Evolutionary conservation across 2,888 invertebrate genomes (phyloP).

Genomic region (Danaus chrysippus): DNA sequence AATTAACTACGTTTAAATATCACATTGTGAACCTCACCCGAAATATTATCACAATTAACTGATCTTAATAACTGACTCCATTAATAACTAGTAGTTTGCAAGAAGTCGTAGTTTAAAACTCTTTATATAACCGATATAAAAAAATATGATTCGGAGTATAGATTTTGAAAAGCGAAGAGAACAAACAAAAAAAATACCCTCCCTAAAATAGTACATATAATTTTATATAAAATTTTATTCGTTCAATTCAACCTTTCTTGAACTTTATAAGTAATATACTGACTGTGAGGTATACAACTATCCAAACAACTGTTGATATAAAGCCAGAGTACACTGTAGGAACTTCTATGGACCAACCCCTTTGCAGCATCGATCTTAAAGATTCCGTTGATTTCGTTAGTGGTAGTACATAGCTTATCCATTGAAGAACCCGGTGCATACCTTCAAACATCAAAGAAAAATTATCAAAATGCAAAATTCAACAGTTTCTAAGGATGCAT

Average conservation of each 20-base stretch:
- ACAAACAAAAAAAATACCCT: too few relatives aligned
- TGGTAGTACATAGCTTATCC: constrained; percentile 87
- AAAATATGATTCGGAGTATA: too few relatives aligned
- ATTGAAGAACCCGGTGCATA: constrained; percentile 87
- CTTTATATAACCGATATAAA: too few relatives aligned
- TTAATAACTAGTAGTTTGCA: too few relatives aligned
- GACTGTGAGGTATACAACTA: constrained; percentile 84
- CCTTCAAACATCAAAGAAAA: constrained; percentile 38
- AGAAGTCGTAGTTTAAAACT: too few relatives aligned
- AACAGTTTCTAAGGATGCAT: too few relatives aligned
- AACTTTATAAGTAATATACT: constrained; percentile 89
- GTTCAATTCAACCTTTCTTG: constrained; percentile 83
- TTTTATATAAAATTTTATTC: too few relatives aligned
- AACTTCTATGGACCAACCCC: constrained; percentile 87
- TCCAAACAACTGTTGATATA: constrained; percentile 88
- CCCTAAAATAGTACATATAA: too few relatives aligned
- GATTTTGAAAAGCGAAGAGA: too few relatives aligned
- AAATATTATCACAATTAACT: constrained; percentile 24
- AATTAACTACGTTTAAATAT: constrained; percentile 5
- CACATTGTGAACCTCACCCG: constrained; percentile 11
- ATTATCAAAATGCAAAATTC: too few relatives aligned
- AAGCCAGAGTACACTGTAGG: constrained; percentile 90
- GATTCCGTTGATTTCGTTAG: constrained; percentile 94
- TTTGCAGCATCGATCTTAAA: constrained; percentile 88
- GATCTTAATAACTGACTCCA: too few relatives aligned